Conservation (phyloP, 1,140 invertebrate genomes). For the Trinorchestia longiramus region DNA sequence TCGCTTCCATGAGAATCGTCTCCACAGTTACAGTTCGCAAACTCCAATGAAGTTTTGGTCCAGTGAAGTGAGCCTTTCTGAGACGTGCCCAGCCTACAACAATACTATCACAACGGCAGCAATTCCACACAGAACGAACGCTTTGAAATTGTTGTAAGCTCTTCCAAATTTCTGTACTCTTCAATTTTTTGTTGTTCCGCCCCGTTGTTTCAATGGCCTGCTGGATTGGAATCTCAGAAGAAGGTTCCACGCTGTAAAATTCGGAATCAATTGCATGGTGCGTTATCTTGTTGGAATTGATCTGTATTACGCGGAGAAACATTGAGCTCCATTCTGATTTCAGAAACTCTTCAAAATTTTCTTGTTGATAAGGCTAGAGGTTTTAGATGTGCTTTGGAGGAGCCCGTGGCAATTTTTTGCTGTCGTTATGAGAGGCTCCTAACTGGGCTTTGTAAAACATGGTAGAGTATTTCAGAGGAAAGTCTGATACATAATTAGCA, state of each 20-base stretch:
- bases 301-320: background rate
- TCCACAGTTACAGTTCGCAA: slow-evolving; percentile 14
- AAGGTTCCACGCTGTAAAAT: background rate
- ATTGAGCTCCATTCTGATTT: background rate
- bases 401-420: background rate
- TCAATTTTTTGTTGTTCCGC: background rate
- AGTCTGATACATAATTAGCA: background rate
- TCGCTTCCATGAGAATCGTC: slow-evolving; percentile 37
- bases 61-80: slow-evolving; percentile 19
- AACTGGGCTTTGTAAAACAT: background rate
- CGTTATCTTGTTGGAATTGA: background rate
- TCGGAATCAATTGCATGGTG: background rate
- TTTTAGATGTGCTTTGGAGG: background rate
- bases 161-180: background rate
- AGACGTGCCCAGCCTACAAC: background rate
- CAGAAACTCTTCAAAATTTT: background rate
- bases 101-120: slow-evolving; percentile 7
- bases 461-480: background rate
- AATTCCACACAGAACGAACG: background rate
- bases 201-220: background rate
- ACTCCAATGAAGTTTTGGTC: slow-evolving; percentile 34
- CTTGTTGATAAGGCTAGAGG: background rate
- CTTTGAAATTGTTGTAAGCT: background rate
- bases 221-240: background rate
- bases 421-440: background rate